Evolutionary conservation across 2,113 vertebrate genomes (phyloP), one percentile per base, ranked within the genome.

Genomic region (Syngnathus scovelli): DNA sequence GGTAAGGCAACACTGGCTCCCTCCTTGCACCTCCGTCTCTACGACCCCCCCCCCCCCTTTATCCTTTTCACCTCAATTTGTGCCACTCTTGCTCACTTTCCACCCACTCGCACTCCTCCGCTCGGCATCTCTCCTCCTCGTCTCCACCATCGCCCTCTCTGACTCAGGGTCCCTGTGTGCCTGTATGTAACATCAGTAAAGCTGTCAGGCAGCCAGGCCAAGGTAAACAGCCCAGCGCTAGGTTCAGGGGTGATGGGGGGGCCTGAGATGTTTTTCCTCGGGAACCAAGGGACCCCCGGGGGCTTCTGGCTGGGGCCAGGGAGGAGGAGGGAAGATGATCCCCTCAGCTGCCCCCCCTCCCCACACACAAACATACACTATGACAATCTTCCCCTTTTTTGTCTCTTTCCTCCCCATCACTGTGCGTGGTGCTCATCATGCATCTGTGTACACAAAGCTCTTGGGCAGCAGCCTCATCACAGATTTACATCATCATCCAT

Each of bases 181-280:
- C 93, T 94, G 92, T 94, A 94, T 95, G 97, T 96, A 97, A 97
- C 95, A 96, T 98, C 95, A 96, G 96, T 96, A 97, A 96, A 97
- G 94, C 95, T 98, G 95, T 95, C 95, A 96, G 93, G 91, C 90
- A 82, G 90, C 90, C 91, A 87, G 89, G 95, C 97, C 97, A 98
- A 97, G 94, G 94, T 96, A 98, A 99, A 99, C 95, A 98, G 92
- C 89, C 92, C 93, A 92, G 93, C 88, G 83, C 88, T 90, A 91
- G 93, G 97, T 97, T 98, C 95, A 98, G 94, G 98, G 95, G 95
- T 96, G 94, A 98, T 90, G 87, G 88, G 80, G 93, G 80, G 93
- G 93, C 93, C 85, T 62, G 89, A 92, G 93, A 93, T 93, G 94
- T 94, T 96, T 97, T 95, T 95, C 91, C 94, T 92, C 44, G 93